A percentile compares a stretch with the other conserved stretches of the same genome.
These are phyloP conservation scores for Helarctos malayanus DNA, from an alignment of 2,797 vertebrate species.

Conservation along the genomic window DNA sequence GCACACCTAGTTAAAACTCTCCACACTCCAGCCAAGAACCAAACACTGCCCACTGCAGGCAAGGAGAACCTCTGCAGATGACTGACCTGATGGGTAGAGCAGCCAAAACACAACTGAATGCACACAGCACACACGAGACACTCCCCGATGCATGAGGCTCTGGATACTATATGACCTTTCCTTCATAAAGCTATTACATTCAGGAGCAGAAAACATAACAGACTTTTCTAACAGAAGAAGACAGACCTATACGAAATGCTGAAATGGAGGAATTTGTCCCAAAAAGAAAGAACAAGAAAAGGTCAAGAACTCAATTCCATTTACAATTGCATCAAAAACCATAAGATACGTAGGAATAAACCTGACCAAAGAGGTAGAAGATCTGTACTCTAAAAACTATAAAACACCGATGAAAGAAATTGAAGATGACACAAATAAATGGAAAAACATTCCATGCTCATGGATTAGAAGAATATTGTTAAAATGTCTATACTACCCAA, in stretches of 20 bases:
- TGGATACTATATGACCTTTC: neutral
- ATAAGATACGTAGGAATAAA: neutral
- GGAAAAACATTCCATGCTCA: neutral
- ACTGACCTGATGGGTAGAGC: neutral
- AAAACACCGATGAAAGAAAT: neutral
- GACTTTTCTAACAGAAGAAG: neutral
- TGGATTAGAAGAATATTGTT: neutral
- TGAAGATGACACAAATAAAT: neutral
- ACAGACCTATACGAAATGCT: neutral
- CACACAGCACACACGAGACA: neutral
- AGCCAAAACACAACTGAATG: neutral
- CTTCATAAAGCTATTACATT: neutral
- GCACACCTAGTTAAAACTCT: neutral
- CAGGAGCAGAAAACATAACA: neutral
- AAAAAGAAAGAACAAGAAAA: neutral
- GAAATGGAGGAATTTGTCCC: neutral
- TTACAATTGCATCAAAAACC: neutral
- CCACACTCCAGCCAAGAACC: neutral
- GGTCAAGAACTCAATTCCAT: neutral
- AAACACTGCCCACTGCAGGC: neutral
- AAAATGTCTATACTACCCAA: neutral
- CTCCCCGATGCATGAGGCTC: neutral
- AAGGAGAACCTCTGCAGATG: neutral
- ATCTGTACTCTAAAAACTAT: neutral
- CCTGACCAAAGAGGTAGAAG: neutral